phyloP scores from a whole-genome alignment of 2,888 invertebrate genomes.

The Heliconius ethilla region DNA sequence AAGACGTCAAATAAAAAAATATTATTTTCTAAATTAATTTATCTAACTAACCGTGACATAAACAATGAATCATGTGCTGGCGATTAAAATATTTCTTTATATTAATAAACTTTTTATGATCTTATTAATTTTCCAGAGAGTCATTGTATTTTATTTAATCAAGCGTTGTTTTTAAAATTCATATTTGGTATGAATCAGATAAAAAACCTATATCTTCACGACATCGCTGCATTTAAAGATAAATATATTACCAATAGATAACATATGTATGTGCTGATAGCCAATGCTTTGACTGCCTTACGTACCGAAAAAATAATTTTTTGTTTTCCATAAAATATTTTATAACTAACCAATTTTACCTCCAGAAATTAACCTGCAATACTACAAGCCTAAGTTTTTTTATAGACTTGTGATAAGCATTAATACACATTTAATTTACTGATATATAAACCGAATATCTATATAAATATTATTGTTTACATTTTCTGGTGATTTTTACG shows the following conservation, averaged over 20 bases:
- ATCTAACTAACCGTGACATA: not conserved
- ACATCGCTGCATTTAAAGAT: not conserved
- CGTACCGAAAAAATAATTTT: not conserved
- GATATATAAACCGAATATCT: not conserved
- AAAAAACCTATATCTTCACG: not conserved
- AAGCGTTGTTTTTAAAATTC: not conserved
- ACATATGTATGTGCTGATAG: not conserved
- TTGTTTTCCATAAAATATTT: not conserved
- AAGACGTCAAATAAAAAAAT: not conserved
- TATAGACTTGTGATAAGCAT: not conserved
- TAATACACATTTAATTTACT: not conserved
- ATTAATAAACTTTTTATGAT: not conserved
- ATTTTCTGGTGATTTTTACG: slow-evolving; percentile 23
- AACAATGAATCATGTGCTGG: not conserved
- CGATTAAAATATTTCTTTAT: not conserved
- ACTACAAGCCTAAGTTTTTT: not conserved
- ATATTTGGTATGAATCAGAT: not conserved
- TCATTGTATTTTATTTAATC: not conserved
- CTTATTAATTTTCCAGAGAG: not conserved
- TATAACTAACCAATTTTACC: not conserved
- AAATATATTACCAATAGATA: not conserved
- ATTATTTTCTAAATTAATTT: not conserved
- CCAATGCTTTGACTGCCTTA: not conserved
- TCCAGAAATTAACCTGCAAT: not conserved
- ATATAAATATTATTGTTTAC: slow-evolving; percentile 20